phyloP scores from a whole-genome alignment of 2,797 vertebrate species.

The Hafferia zeledoni region DNA sequence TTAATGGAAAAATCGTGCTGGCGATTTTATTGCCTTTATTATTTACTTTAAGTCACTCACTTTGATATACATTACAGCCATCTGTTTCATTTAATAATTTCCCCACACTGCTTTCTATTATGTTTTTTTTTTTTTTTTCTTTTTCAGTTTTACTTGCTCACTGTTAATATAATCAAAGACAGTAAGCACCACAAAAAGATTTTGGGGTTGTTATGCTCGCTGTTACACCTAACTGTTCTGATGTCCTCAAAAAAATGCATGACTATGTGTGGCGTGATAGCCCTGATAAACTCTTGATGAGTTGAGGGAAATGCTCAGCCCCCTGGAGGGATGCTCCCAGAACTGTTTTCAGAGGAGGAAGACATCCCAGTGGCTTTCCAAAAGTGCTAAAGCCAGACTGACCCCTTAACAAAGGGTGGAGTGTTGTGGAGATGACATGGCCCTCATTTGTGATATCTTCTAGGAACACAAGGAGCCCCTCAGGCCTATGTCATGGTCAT shows the following conservation, averaged over 20 bases:
- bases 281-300: too few relatives aligned
- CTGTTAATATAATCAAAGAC: background rate
- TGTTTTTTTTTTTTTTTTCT: background rate
- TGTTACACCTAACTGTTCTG: background rate
- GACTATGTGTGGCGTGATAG: background rate
- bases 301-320: too few relatives aligned
- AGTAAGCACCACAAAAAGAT: background rate
- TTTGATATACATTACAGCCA: background rate
- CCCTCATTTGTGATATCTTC: too few relatives aligned
- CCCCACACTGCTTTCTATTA: background rate
- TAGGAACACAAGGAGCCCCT: too few relatives aligned
- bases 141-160: background rate
- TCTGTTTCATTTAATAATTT: background rate
- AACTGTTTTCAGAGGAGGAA: too few relatives aligned
- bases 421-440: too few relatives aligned
- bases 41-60: slow-evolving; percentile 33
- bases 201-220: fast-evolving
- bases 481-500: too few relatives aligned
- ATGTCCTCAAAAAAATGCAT: background rate
- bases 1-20: background rate
- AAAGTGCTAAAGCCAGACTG: too few relatives aligned
- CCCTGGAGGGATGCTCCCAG: too few relatives aligned
- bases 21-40: slow-evolving; percentile 25
- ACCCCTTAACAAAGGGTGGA: too few relatives aligned
- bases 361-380: too few relatives aligned